Evolutionary conservation across 2,113 vertebrate species (phyloP), one percentile per base, ranked within the genome.

Genomic region (Microtus richardsoni): DNA sequence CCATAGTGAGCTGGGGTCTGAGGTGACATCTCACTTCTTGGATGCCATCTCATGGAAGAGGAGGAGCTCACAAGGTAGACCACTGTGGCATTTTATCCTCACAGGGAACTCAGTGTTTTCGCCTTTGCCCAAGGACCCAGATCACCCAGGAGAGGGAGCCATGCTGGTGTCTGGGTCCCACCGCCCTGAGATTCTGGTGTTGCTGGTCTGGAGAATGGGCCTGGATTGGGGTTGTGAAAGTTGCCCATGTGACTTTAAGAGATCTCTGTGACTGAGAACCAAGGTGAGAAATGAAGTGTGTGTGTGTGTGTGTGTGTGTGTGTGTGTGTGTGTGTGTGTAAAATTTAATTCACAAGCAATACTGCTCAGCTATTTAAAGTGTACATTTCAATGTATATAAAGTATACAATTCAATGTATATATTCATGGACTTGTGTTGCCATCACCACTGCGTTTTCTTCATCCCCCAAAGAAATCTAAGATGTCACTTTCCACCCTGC

Each of bases 1-100:
- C 79, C 88, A 33, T 74, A 89, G 85, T 92, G 93, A 92, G 54
- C 89, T 79, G 73, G 80, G 49, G 30, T 68, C 36, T 36, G 78
- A 89, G 19, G 2, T 60, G 80, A 52, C 52, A 21, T 21, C 28
- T 92, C 74, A 97, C 90, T 94, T 96, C 90, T 73, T 33, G 84
- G 90, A 86, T 92, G 19, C 41, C 58, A 85, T 41, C 62, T 82
- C 58, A 62, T 49, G 49, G 36, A 64, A 14, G 60, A 58, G 9
- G 41, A 88, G 93, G 64, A 60, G 75, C 36, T 70, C 54, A 1
- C 16, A 62, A 22, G 64, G 39, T 22, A 28, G 30, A 80, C 6
- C 71, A 11, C 33, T 68, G 13, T 74, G 82, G 6, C 8, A 52
- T 70, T 91, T 73, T 87, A 75, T 54, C 41, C 24, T 80, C 24